Conservation (phyloP, 2,797 vertebrate genomes). For the Malurus leucopterus region DNA sequence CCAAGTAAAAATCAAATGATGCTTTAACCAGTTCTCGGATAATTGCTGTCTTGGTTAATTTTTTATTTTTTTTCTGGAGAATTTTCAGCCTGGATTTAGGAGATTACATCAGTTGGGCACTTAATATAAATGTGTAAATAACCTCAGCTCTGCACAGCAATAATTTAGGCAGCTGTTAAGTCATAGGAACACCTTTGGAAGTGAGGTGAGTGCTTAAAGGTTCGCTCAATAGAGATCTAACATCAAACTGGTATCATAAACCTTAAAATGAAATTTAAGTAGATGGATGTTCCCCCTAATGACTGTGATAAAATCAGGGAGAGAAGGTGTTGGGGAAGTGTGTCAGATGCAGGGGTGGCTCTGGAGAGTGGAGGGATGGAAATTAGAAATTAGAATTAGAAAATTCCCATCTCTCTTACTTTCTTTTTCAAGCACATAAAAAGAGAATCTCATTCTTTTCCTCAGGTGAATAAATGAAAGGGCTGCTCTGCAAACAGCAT, state of each 20-base stretch:
- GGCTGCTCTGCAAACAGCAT: not conserved
- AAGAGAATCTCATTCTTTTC: not conserved
- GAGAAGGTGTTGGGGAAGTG: not conserved
- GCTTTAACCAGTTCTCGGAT: not conserved
- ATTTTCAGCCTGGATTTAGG: not conserved
- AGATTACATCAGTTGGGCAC: not conserved
- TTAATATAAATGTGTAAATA: not conserved
- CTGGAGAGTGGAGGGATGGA: not conserved
- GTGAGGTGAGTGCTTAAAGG: not conserved
- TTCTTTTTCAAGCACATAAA: not conserved
- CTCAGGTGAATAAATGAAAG: not conserved
- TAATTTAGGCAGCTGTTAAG: not conserved
- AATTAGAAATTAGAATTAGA: not conserved
- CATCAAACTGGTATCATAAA: not conserved
- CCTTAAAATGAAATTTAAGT: not conserved
- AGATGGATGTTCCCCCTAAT: not conserved
- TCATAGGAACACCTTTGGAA: not conserved
- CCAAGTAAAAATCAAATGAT: not conserved
- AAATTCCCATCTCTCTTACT: not conserved
- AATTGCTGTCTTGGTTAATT: slow-evolving; percentile 1
- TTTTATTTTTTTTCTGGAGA: not conserved
- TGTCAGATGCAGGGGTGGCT: not conserved
- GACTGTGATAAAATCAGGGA: not conserved
- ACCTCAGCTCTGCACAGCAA: not conserved
- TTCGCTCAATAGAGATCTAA: not conserved